A percentile compares a stretch with the other conserved stretches of the same genome.
phyloP scores from a whole-genome alignment of 1,140 invertebrate species.

The Macrocentrus cingulum region DNA sequence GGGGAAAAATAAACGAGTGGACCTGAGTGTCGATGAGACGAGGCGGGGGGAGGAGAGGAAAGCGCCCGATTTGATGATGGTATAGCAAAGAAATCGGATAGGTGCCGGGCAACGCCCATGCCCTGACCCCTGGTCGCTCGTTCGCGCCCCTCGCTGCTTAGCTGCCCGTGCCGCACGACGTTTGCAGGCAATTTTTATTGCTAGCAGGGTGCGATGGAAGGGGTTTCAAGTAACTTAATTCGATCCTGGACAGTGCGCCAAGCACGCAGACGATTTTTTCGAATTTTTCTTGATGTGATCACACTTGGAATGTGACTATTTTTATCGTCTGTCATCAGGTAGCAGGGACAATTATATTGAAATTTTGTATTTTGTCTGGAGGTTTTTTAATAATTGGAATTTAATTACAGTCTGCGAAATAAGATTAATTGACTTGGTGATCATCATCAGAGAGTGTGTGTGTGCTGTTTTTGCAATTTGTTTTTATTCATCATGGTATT shows the following conservation, averaged over 20 bases:
- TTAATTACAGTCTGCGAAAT: constrained; percentile 8
- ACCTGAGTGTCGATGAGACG: constrained; percentile 8
- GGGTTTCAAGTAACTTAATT: constrained; percentile 43
- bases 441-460: too few species aligned
- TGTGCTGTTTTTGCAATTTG: constrained; percentile 6
- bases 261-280: constrained; percentile 8
- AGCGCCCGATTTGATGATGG: constrained; percentile 37
- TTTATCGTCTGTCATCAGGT: not conserved
- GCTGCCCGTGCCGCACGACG: too few species aligned
- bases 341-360: not conserved
- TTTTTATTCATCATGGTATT: constrained; percentile 1
- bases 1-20: constrained; percentile 17
- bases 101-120: constrained; percentile 45
- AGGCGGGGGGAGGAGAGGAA: constrained; percentile 15
- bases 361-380: not conserved
- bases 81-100: constrained; percentile 42
- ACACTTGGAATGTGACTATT: not conserved
- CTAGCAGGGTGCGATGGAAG: too few species aligned
- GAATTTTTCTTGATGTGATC: constrained; percentile 4
- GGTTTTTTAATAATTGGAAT: constrained; percentile 4
- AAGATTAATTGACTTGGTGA: constrained; percentile 18
- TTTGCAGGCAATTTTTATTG: too few species aligned
- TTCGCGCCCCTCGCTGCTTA: constrained; percentile 14
- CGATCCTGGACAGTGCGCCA: constrained; percentile 27
- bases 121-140: constrained; percentile 31